A percentile compares a stretch with the other conserved stretches of the same genome.
Evolutionary conservation across 2,888 invertebrate genomes (phyloP).

Genomic region (Spilosoma lubricipeda): DNA sequence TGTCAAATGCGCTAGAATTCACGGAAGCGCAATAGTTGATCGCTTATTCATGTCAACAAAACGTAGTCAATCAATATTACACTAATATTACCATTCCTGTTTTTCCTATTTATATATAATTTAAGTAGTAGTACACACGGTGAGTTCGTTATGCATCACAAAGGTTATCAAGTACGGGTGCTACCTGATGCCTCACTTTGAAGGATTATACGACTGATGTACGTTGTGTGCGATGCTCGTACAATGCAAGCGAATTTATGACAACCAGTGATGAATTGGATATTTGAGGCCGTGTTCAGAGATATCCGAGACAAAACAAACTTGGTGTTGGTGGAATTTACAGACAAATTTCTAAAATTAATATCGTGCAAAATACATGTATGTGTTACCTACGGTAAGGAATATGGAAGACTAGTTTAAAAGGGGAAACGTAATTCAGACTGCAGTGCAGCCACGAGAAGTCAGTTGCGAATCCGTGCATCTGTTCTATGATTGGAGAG

Average conservation of each 20-base stretch:
- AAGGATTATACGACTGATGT: background rate
- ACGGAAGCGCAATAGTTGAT: conserved; percentile 56
- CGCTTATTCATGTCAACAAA: conserved; percentile 59
- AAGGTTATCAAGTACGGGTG: background rate
- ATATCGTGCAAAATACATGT: background rate
- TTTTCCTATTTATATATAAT: background rate
- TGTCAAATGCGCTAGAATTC: conserved; percentile 54
- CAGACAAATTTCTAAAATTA: background rate
- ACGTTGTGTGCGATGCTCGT: background rate
- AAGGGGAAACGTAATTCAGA: no score
- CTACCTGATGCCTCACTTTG: conserved; percentile 1
- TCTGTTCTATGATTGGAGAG: no score
- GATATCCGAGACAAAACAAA: background rate
- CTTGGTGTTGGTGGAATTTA: background rate
- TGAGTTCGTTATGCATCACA: background rate
- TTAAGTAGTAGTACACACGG: background rate
- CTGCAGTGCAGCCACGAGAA: no score
- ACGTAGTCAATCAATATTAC: conserved; percentile 36
- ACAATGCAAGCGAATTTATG: background rate
- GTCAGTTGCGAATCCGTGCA: no score
- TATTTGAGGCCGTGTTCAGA: background rate
- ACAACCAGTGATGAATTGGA: background rate
- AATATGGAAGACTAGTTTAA: no score
- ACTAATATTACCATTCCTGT: conserved; percentile 18
- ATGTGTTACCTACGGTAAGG: no score